Evolutionary conservation across 92 coral and sea anemone species (phyloP), one percentile per base, ranked within the genome.

Genomic region (Epizoanthus fatuus): DNA sequence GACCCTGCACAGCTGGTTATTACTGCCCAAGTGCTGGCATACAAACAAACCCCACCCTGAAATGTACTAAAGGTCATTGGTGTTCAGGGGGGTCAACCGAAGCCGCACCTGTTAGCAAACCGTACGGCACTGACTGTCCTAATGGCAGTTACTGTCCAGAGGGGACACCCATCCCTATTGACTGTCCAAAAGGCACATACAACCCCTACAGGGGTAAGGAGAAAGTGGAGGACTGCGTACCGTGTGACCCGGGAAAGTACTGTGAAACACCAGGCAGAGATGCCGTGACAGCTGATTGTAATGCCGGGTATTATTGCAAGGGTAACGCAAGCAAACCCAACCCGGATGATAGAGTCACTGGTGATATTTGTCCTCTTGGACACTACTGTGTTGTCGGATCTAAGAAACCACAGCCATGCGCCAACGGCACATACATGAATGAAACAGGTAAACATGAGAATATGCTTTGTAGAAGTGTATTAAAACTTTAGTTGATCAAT

Each of bases 81-180:
- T 97, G 99, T 63, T 86, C 84, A 20, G 87, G 93, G 4, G 96
- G 98, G 19, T 97, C 99, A 1, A 89, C 75, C 5, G 96, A 88
- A 40, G 75, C 85, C 32, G 78, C 96, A 45, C 98, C 99, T 35
- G 38, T 91, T 9, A 67, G 84, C 74, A 74, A 95, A 65, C 90
- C 93, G 2, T 93, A 75, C 58, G 98, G 98, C 38, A 88, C 94
- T 45, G 89, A 90, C 69, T 97, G 99, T 71, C 99, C 99, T 5
- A 97, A 95, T 81, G 99, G 99, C n/a, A 95, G 94, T 88, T 97
- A 93, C 89, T 97, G 99, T 63, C 98, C 98, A 17, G 92, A 85
- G 45, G 99, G 99, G 53, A 93, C 98, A 40, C 97, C 99, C 51
- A 54, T 85, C 25, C 99, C 99, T 32, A 90, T 93, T 16, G 86